phyloP scores from a whole-genome alignment of 2,797 vertebrate genomes.

The Monodelphis domestica region DNA sequence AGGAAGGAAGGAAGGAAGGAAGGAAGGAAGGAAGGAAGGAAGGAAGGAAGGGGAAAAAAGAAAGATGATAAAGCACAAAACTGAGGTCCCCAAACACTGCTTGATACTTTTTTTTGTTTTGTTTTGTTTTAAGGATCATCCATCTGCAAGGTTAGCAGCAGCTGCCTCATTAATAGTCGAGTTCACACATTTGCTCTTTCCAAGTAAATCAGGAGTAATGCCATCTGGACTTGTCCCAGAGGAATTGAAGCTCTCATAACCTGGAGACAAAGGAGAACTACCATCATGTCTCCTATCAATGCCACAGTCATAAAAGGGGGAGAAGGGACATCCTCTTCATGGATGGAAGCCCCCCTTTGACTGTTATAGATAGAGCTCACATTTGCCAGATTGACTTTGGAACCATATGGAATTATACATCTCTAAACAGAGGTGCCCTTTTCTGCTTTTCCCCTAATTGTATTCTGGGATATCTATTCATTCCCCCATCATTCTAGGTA shows the following conservation, averaged over 20 bases:
- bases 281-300: background rate
- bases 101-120: background rate
- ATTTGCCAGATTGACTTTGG: background rate
- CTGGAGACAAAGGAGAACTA: background rate
- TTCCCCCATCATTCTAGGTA: background rate
- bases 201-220: background rate
- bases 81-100: background rate
- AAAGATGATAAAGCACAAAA: background rate
- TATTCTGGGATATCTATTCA: background rate
- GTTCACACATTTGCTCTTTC: conserved; percentile 1
- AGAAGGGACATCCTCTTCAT: background rate
- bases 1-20: too few relatives aligned
- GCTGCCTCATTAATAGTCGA: background rate
- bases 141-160: background rate
- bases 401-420: background rate
- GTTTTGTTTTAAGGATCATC: background rate
- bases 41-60: too few relatives aligned
- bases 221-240: background rate
- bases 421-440: background rate
- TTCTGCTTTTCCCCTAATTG: background rate
- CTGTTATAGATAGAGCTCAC: background rate
- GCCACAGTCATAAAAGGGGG: background rate
- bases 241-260: background rate
- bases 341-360: background rate
- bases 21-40: too few relatives aligned